These are phyloP conservation scores for Pygoscelis antarcticus DNA, from an alignment of 2,113 vertebrate genomes.

Conservation along the genomic window DNA sequence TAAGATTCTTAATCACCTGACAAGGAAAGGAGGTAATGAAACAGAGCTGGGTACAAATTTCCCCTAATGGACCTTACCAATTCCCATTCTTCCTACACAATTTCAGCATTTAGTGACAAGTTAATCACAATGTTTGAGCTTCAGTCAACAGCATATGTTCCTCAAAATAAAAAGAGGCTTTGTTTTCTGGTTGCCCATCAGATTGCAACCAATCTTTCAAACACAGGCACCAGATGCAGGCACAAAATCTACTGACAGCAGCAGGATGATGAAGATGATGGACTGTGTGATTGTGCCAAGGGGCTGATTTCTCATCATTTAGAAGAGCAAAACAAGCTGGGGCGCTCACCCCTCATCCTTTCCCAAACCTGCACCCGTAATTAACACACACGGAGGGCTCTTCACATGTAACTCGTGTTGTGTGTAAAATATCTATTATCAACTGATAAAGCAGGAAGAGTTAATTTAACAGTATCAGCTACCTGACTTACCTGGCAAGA, in stretches of 20 bases:
- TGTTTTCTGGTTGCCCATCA: background rate
- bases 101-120: background rate
- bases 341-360: background rate
- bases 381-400: rapidly evolving
- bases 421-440: background rate
- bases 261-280: background rate
- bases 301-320: background rate
- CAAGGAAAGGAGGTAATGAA: background rate
- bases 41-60: background rate
- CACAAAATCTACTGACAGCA: background rate
- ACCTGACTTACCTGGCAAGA: background rate
- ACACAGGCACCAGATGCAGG: rapidly evolving
- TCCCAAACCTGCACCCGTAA: background rate
- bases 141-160: background rate
- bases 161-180: background rate
- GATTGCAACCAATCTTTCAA: background rate
- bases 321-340: background rate
- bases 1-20: background rate
- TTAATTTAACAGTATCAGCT: background rate
- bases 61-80: background rate
- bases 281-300: background rate
- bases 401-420: background rate
- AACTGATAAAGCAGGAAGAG: background rate
- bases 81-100: background rate
- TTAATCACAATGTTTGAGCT: background rate